phyloP scores from a whole-genome alignment of 2,113 vertebrate genomes.

The Lota lota region DNA sequence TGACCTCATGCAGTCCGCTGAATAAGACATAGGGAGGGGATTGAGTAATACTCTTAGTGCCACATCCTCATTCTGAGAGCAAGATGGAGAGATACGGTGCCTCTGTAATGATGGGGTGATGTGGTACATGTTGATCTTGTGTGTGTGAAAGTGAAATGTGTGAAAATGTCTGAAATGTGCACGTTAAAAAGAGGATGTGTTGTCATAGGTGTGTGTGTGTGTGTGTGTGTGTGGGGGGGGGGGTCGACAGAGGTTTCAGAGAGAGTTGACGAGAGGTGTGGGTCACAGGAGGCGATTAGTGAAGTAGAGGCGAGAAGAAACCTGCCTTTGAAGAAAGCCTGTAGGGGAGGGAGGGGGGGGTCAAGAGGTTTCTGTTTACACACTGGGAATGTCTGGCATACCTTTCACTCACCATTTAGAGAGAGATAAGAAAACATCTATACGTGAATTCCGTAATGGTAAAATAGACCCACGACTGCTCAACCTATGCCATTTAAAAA shows the following conservation, averaged over 20 bases:
- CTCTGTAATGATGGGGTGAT: too few relatives aligned
- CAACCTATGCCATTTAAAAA: too few relatives aligned
- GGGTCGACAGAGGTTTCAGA: too few relatives aligned
- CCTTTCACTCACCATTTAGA: slow-evolving; percentile 14
- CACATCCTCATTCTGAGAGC: too few relatives aligned
- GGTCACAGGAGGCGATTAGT: background rate
- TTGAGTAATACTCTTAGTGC: too few relatives aligned
- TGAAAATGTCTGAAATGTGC: too few relatives aligned
- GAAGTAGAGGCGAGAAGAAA: background rate
- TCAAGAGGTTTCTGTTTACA: slow-evolving; percentile 35
- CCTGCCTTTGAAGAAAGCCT: background rate
- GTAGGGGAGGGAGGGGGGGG: background rate
- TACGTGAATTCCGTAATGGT: background rate
- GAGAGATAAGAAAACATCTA: slow-evolving; percentile 17
- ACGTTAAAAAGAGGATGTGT: background rate
- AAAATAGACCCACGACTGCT: background rate
- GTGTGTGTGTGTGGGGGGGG: background rate
- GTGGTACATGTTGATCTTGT: too few relatives aligned
- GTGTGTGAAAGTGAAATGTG: too few relatives aligned
- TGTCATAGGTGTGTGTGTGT: background rate
- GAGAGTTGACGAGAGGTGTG: background rate
- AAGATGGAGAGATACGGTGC: too few relatives aligned
- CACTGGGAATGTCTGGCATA: slow-evolving; percentile 45
- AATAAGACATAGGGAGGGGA: too few relatives aligned
- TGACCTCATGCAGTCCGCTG: too few relatives aligned